Evolutionary conservation across 2,113 vertebrate genomes (phyloP).

Genomic region (Nothobranchius furzeri): DNA sequence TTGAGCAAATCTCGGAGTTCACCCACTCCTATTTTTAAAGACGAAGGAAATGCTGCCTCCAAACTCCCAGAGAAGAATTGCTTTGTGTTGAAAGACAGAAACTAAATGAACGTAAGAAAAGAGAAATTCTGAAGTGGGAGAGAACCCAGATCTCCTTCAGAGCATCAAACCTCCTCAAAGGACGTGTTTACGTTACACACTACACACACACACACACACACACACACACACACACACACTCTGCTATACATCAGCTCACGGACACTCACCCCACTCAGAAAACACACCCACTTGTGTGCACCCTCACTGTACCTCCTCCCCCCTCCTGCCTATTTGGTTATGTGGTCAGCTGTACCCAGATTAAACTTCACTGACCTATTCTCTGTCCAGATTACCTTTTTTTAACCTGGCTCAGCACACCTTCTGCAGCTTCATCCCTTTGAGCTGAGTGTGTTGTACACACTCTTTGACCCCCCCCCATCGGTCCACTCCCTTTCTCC

Average conservation of each 20-base stretch:
- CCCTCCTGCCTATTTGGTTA: conserved; percentile 68
- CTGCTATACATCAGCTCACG: conserved; percentile 39
- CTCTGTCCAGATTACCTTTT: conserved; percentile 40
- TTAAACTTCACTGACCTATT: conserved; percentile 67
- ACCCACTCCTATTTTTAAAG: conserved; percentile 49
- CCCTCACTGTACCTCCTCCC: conserved; percentile 27
- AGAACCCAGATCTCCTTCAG: conserved; percentile 10
- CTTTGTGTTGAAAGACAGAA: conserved; percentile 22
- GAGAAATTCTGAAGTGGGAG: neutral
- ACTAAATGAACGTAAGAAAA: neutral
- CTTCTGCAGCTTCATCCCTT: conserved; percentile 28
- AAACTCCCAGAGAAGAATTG: conserved; percentile 22
- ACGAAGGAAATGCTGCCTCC: conserved; percentile 10
- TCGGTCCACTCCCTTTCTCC: conserved; percentile 37
- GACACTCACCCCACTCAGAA: conserved; percentile 55
- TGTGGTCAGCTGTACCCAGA: conserved; percentile 63
- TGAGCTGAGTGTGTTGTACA: conserved; percentile 19
- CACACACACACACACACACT: conserved; percentile 3
- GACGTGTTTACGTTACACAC: neutral
- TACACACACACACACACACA: conserved; percentile 16
- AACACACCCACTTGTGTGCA: conserved; percentile 57
- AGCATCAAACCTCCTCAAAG: conserved; percentile 31
- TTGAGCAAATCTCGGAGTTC: conserved; percentile 43
- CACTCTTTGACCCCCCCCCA: conserved; percentile 23
- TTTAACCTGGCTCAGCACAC: conserved; percentile 50